These are phyloP conservation scores for Leptestheria dahalacensis DNA, from an alignment of 1,140 invertebrate genomes.

Conservation along the genomic window DNA sequence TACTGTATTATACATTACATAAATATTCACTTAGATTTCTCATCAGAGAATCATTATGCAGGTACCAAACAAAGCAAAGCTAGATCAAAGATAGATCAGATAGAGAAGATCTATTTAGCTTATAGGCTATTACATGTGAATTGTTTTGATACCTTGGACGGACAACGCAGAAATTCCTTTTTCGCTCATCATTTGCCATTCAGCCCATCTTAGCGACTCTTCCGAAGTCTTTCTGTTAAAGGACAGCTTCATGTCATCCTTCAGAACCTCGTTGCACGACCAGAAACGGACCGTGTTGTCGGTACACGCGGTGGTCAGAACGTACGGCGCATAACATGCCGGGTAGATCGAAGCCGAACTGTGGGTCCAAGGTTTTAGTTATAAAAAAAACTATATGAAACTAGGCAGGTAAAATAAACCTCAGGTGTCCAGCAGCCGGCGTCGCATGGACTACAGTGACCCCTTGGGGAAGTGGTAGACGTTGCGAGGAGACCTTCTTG, in stretches of 20 bases:
- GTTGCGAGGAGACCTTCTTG: conserved; percentile 55
- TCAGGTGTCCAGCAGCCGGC: conserved; percentile 87
- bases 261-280: conserved; percentile 52
- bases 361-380: too few species aligned
- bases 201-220: conserved; percentile 44
- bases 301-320: conserved; percentile 82
- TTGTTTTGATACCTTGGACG: conserved; percentile 62
- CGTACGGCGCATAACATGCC: conserved; percentile 91
- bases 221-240: conserved; percentile 31
- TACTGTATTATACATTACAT: too few species aligned
- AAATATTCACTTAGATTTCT: too few species aligned
- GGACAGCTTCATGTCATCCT: conserved; percentile 21
- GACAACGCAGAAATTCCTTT: conserved; percentile 71
- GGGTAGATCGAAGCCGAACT: conserved; percentile 88
- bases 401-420: too few species aligned
- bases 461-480: conserved; percentile 67
- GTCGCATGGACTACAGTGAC: conserved; percentile 83
- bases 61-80: too few species aligned
- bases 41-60: too few species aligned
- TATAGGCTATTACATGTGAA: too few species aligned
- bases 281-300: conserved; percentile 68
- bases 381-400: too few species aligned
- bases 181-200: conserved; percentile 78
- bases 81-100: too few species aligned
- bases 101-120: too few species aligned